Evolutionary conservation across 2,888 invertebrate genomes (phyloP), one percentile per base, ranked within the genome.

Genomic region (Fabriciana adippe): DNA sequence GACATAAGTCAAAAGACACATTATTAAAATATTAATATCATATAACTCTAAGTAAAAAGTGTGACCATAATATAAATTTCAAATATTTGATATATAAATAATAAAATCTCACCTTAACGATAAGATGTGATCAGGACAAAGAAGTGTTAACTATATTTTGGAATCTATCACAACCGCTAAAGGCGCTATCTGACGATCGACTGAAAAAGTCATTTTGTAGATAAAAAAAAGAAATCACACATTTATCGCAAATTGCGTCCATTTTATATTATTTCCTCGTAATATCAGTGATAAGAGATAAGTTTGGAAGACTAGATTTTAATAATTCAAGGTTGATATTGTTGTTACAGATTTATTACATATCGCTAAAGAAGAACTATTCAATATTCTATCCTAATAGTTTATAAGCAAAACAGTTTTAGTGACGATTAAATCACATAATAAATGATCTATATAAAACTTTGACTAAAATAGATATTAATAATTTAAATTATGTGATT

Each of bases 231-330:
- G 79, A 86, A 88, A 88, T 87, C 88, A 82, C 78, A 81, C 76
- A 79, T 81, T 90, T 91, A 92, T 91, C 92, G 84, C 83, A 87
- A 91, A 86, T 90, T 89, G 88, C 83, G 81, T 85, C 78, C 79
- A 83, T 85, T 85, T 84, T 79, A 72, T 80, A 76, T 78, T 86
- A 89, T 89, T 90, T 87, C 84, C 79, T 78, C 78, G 80, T 84
- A 82, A 82, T 83, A 79, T 84, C 81, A 62, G 75, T 56, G 89
- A 90, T 90, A 89, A 86, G 72, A 68, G 81, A 86, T 88, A 85
- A 79, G 74, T 74, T 77, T 74, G 73, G 74, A 73, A 78, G 78
- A 78, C 62, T 68, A 70, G 55, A 57, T 72, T 57, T 80, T 78
- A 81, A 80, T 80, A 76, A 77, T 70, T 78, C 74, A 74, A 78